Evolutionary conservation across 2,888 invertebrate species (phyloP), one percentile per base, ranked within the genome.

Genomic region (Acrobasis suavella): DNA sequence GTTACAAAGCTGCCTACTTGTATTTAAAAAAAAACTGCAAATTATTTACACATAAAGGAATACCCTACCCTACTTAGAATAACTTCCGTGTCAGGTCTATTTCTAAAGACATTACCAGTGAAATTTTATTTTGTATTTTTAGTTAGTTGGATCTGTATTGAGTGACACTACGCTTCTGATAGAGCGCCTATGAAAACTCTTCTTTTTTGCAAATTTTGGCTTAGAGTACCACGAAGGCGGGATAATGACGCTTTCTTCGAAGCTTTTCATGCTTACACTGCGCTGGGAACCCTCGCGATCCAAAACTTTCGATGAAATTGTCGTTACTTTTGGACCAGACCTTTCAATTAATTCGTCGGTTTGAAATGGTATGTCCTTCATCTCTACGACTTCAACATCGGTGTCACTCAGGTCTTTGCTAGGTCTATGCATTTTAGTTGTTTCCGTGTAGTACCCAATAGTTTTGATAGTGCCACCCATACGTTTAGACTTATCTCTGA

Each of bases 151-250:
- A 64, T 83, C 82, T 9, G 77, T 78, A 61, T 73, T 80, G 62
- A 75, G 69, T 54, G 86, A 83, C 58, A 78, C 69, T 60, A 75
- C 63, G 67, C 82, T 88, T 66, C 81, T 85, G 3, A 87, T 84
- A 9, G 93, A 84, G 63, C 82, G 85, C 61, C 90, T 83, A 55
- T 88, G 81, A 58, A 93, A 93, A 73, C 89, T 88, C 74, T 80
- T 89, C 74, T 86, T 88, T 75, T 93, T 93, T 50, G 83, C 75
- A 73, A 94, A 94, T 66, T 87, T 86, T 2, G 94, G 94, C 67
- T 92, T 92, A 0, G 87, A 80, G 69, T 90, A 93, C 93, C 93
- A 93, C 0, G 93, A 93, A 5, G 93, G 93, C 0, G 92, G 93
- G 64, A 81, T 85, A 1, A 91, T 82, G 9, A 86, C 72, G 56